Evolutionary conservation across 2,113 vertebrate species (phyloP).

Genomic region (Nerophis lumbriciformis): DNA sequence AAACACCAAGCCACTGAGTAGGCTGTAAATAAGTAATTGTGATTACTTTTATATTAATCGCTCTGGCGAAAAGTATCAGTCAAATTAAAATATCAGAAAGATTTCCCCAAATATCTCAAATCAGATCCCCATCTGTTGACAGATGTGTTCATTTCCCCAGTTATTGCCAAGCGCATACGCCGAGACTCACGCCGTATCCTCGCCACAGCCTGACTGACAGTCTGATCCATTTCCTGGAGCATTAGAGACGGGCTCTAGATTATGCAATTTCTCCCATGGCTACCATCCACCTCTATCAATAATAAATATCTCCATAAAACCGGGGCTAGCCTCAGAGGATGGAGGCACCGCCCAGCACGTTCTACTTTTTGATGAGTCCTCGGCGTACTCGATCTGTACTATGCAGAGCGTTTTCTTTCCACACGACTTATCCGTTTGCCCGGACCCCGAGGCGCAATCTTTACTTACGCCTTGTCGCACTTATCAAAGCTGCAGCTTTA

Average conservation of each 20-base stretch:
- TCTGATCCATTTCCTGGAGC: constrained; percentile 69
- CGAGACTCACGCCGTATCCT: constrained; percentile 32
- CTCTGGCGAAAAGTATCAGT: no score
- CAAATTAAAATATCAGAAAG: no score
- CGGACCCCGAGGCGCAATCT: constrained; percentile 30
- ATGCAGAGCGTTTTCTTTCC: constrained; percentile 23
- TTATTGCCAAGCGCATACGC: constrained; percentile 9
- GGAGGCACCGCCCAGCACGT: constrained; percentile 51
- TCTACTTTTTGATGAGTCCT: constrained; percentile 51
- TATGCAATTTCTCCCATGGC: constrained; percentile 69
- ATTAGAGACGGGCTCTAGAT: constrained; percentile 63
- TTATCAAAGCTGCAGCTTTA: constrained; percentile 45
- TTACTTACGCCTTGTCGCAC: constrained; percentile 33
- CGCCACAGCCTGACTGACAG: constrained; percentile 54
- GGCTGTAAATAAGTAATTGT: no score
- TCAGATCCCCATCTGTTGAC: neutral
- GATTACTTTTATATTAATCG: no score
- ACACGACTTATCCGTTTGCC: constrained; percentile 21
- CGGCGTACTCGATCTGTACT: constrained; percentile 10
- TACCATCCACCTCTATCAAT: constrained; percentile 71
- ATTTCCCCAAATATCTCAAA: neutral
- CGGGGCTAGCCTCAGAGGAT: constrained; percentile 64
- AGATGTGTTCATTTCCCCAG: neutral
- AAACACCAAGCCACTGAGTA: no score
- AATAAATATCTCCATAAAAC: constrained; percentile 65